Evolutionary conservation across 1,140 invertebrate genomes (phyloP).

Genomic region (Heliconius nattereri): DNA sequence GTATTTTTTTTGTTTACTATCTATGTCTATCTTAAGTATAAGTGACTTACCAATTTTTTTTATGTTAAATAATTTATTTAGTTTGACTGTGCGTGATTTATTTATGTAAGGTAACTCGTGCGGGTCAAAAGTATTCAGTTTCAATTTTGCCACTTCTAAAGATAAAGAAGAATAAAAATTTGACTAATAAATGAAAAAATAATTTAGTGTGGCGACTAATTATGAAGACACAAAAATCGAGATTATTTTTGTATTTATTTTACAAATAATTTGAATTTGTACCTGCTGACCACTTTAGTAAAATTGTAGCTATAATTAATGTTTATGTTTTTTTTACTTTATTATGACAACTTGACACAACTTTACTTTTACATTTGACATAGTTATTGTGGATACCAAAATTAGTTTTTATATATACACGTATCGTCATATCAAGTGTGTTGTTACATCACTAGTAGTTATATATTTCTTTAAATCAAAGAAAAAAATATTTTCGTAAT

Average conservation of each 20-base stretch:
- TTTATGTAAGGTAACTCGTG: slow-evolving; percentile 4
- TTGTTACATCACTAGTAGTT: not conserved
- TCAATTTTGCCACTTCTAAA: slow-evolving; percentile 1
- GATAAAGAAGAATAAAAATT: not conserved
- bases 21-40: slow-evolving; percentile 15
- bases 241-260: slow-evolving; percentile 7
- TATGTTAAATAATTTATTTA: slow-evolving; percentile 22
- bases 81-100: slow-evolving; percentile 23
- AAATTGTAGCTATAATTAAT: not conserved
- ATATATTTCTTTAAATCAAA: not conserved
- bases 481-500: not conserved
- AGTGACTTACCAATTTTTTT: slow-evolving; percentile 34
- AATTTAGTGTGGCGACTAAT: slow-evolving; percentile 7
- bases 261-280: slow-evolving; percentile 6
- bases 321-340: not conserved
- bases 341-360: not conserved
- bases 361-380: not conserved
- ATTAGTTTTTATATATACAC: not conserved
- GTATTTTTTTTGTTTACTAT: slow-evolving; percentile 47
- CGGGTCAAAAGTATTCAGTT: slow-evolving; percentile 20
- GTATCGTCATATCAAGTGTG: not conserved
- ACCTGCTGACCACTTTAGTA: not conserved
- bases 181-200: slow-evolving; percentile 7
- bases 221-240: slow-evolving; percentile 1
- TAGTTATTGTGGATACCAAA: not conserved